These are phyloP conservation scores for Felis chaus DNA, from an alignment of 2,113 vertebrate species.

Conservation along the genomic window DNA sequence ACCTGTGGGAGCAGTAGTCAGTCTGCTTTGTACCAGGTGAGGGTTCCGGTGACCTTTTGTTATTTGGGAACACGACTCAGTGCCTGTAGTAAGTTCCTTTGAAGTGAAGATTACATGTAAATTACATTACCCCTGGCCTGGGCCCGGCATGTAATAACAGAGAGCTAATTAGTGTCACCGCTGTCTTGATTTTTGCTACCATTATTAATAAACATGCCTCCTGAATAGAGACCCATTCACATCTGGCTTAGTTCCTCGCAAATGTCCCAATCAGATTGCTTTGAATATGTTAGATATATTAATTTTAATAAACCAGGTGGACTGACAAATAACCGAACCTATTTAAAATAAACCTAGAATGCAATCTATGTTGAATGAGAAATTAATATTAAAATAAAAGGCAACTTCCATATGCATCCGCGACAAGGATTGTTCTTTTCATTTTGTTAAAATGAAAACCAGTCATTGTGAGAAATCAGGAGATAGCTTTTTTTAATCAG, in stretches of 20 bases:
- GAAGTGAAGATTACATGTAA: not conserved
- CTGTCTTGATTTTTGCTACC: conserved; percentile 33
- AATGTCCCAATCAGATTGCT: not conserved
- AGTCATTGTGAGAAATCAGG: conserved; percentile 56
- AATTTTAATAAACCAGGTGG: conserved; percentile 39
- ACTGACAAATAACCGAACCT: not conserved
- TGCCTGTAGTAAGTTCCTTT: not conserved
- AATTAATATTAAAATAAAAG: conserved; percentile 53
- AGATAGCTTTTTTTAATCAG: conserved; percentile 70
- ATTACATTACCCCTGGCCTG: not conserved
- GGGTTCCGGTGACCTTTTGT: not conserved
- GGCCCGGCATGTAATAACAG: not conserved
- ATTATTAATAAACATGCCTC: conserved; percentile 21
- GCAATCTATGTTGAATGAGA: conserved; percentile 21
- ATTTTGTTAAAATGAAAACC: conserved; percentile 58
- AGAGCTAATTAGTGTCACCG: not conserved
- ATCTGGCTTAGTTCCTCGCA: not conserved
- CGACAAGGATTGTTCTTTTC: conserved; percentile 33
- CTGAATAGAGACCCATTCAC: not conserved
- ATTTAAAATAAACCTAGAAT: conserved; percentile 38
- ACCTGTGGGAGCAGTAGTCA: not conserved
- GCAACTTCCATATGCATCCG: not conserved
- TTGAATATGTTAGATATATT: conserved; percentile 9
- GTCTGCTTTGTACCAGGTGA: not conserved
- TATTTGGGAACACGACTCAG: not conserved